Evolutionary conservation across 2,888 invertebrate species (phyloP), one percentile per base, ranked within the genome.

Genomic region (Orthosia incerta): DNA sequence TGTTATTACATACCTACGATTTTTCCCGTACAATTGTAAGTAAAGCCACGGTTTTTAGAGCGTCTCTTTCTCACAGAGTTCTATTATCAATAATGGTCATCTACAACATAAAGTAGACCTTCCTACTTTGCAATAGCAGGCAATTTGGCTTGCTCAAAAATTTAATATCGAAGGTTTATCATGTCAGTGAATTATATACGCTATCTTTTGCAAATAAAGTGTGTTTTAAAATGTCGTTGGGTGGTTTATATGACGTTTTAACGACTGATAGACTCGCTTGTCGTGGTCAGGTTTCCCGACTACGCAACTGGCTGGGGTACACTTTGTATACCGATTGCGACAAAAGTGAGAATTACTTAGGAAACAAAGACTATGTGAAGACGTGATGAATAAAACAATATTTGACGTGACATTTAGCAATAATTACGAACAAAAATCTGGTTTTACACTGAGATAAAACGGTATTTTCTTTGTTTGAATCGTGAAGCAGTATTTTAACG

Each of bases 61-160:
- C 93, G 89, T 87, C 87, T 89, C 91, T 88, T 93, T 93, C 93
- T 91, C 92, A 93, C 92, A 92, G 87, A 78, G 61, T 79, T 84
- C 76, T 67, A 77, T 71, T 87, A 87, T 87, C 81, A 81, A 74
- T 75, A 59, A 61, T 78, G 45, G 64, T 51, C 59, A 83, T 82
- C 76, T 81, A 71, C 79, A 81, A 75, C 62, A 69, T 70, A 81
- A 82, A 82, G 23, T 79, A 70, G 74, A 74, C 76, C 65, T 80
- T 85, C 68, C 56, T 53, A 18, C 83, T 50, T 66, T 70, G 75
- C 26, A 71, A 76, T 80, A 86, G 64, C 65, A 71, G 57, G 45
- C 70, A 81, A 75, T 76, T 82, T 86, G 20, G 76, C 56, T 66
- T 82, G 61, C 63, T 57, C n/a, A 26, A 3, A 39, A 60, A 67